A percentile compares a stretch with the other conserved stretches of the same genome.
phyloP scores from a whole-genome alignment of 2,888 invertebrate species.

The Chrysolina haemoptera region DNA sequence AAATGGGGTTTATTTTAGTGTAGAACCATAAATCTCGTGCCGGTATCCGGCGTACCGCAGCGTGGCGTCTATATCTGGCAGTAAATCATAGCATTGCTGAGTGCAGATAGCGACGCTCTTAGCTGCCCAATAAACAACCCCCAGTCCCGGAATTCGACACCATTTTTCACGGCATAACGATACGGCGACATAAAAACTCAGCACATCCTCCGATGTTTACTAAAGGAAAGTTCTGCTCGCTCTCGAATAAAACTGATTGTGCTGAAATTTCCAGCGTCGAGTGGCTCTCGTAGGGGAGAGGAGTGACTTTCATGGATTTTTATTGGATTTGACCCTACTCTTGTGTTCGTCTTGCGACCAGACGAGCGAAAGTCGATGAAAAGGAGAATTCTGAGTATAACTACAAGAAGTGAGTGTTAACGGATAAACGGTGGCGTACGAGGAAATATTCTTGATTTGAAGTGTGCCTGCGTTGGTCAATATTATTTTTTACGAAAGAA shows the following conservation, averaged over 20 bases:
- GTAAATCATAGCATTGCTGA: slow-evolving; percentile 68
- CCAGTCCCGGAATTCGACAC: slow-evolving; percentile 64
- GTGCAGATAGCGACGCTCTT: slow-evolving; percentile 66
- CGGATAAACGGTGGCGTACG: slow-evolving; percentile 1
- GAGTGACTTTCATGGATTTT: slow-evolving; percentile 38
- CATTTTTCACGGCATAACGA: slow-evolving; percentile 66
- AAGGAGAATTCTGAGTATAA: slow-evolving; percentile 21
- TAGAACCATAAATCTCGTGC: slow-evolving; percentile 44
- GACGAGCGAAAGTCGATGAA: slow-evolving; percentile 18
- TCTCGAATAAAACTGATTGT: slow-evolving; percentile 47
- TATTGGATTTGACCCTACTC: slow-evolving; percentile 37
- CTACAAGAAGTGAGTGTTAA: slow-evolving; percentile 12
- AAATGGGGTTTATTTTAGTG: slow-evolving; percentile 54
- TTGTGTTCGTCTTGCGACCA: slow-evolving; percentile 3
- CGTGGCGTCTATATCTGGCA: slow-evolving; percentile 64
- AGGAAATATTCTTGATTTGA: not conserved
- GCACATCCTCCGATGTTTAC: slow-evolving; percentile 55
- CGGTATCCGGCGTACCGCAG: slow-evolving; percentile 59
- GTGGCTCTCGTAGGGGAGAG: slow-evolving; percentile 28
- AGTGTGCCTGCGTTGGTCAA: not conserved
- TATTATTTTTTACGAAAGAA: not conserved
- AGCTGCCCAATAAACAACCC: slow-evolving; percentile 66
- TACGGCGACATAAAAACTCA: slow-evolving; percentile 60
- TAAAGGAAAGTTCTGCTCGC: slow-evolving; percentile 53
- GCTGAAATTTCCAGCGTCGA: slow-evolving; percentile 29